Evolutionary conservation across 1,140 invertebrate genomes (phyloP), one percentile per base, ranked within the genome.

Genomic region (Formica selysi): DNA sequence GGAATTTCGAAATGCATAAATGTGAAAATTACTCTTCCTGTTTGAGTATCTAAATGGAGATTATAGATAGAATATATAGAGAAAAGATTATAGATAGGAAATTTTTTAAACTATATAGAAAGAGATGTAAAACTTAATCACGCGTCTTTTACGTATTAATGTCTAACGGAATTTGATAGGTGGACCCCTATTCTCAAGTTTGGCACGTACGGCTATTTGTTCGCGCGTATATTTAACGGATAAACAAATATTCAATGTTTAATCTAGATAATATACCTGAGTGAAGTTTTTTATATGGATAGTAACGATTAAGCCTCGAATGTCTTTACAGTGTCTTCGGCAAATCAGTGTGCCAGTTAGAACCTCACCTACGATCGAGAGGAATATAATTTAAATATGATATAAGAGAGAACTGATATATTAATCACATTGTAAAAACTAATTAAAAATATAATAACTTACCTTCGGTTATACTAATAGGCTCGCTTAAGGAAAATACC

Each of bases 401-500:
- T 5, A 70, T 73, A 88, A 81, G 48, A 51, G 13, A 51, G 1
- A 76, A 22, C 22, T 61, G 57, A 62, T 44, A 61, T 36, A 71
- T 76, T 29, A 71, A 61, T 62, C 26, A 36, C 41, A 61, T 32
- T 11, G 16, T 59, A 57, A 67, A 87, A 54, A 88, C 73, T 51
- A 76, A 79, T 51, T 64, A 48, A 59, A 74, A 1, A 54, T 41
- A 22, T 38, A 80, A 32, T 48, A 80, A 36, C 26, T 81, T 92
- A 96, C 98, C 98, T 96, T 97, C 95, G 81, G 97, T 96, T 3
- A 98, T 96, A 86, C 94, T 91, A 91, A 97, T 96, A 89, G 97
- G 96, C 91, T 97, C 95, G 89, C 96, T 97, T 54, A 99, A 96
- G 91, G 98, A 98, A 93, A 99, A 99, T 10, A 99, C 97, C 1